Base-by-base conservation (phyloP, 2,888 invertebrate species). In the Athalia circularis region DNA sequence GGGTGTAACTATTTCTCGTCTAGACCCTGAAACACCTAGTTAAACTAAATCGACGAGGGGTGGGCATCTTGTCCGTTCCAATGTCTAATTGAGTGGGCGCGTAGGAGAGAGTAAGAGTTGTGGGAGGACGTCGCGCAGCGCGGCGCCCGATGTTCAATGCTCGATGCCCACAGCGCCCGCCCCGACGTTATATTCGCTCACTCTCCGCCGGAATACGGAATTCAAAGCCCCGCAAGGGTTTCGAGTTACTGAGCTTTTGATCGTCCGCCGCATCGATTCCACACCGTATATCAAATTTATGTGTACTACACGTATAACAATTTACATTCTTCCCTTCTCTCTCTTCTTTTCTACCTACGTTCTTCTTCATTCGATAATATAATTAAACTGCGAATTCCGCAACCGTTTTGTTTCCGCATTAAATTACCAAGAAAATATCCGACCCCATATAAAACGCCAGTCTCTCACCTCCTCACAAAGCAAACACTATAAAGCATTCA, bases 41-140 rank as follows among this genome's bases (percentile, higher is more conserved):
- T 75, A 62, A 75, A 75, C 75, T 52, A 62, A 75, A 75, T 75
- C 75, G 75, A 75, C 75, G 61, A n/a, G 62, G 45, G 62, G 61
- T 48, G 75, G 75, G 75, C 75, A 62, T 64, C 75, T 47, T 57
- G 75, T 43, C 75, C 75, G 50, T 75, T 75, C 47, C 75, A 62
- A 64, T 64, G 75, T 75, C 75, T 75, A 75, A 75, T 75, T 75
- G 75, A 75, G 62, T 64, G 75, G 75, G 75, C 75, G 64, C 75
- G 75, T 75, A 62, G 75, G 62, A 29, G 75, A 75, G 62, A 13
- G 9, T 13, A 47, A 47, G 72, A 54, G 54, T 54, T 9, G 54
- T 72, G 47, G 72, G 72, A 57, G 72, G 72, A 72, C 72, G 47
- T 72, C 43, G 9, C 59, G 59, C 47, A 47, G 72, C 43, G 59